phyloP scores from a whole-genome alignment of 2,888 invertebrate genomes.

The Calameuta filiformis region DNA sequence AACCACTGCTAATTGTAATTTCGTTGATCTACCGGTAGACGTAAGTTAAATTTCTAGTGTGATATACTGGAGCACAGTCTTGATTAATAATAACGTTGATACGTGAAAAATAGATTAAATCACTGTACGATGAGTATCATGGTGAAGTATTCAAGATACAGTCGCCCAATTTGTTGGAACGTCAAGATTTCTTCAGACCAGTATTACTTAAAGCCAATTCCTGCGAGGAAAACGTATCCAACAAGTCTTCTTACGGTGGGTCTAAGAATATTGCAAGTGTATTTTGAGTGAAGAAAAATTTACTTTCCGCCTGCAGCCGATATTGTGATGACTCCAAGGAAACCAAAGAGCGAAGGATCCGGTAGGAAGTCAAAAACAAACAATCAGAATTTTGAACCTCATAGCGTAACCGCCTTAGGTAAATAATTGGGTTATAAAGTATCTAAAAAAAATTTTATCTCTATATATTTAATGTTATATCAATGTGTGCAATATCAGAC shows the following conservation, averaged over 20 bases:
- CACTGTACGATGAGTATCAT: conserved; percentile 51
- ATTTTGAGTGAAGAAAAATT: background rate
- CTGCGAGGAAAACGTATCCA: conserved; percentile 40
- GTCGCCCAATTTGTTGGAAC: conserved; percentile 43
- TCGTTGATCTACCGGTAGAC: conserved; percentile 41
- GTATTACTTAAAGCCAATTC: conserved; percentile 42
- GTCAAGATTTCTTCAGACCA: conserved; percentile 53
- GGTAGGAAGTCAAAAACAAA: conserved; percentile 24
- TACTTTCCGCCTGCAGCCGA: conserved; percentile 27
- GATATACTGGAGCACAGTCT: background rate
- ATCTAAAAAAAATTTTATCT: background rate
- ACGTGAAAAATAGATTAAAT: conserved; percentile 40
- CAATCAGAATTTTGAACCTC: background rate
- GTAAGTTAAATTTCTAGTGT: background rate
- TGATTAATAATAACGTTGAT: background rate
- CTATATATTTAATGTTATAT: background rate
- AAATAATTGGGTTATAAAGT: background rate
- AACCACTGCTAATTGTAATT: conserved; percentile 49
- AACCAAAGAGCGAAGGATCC: conserved; percentile 29
- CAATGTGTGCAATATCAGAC: background rate
- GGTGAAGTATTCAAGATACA: conserved; percentile 51
- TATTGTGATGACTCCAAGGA: conserved; percentile 32
- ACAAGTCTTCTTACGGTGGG: conserved; percentile 51
- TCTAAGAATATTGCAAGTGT: background rate
- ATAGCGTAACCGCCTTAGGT: background rate